Evolutionary conservation across 2,797 vertebrate genomes (phyloP), one percentile per base, ranked within the genome.

Genomic region (Neomorphus geoffroyi): DNA sequence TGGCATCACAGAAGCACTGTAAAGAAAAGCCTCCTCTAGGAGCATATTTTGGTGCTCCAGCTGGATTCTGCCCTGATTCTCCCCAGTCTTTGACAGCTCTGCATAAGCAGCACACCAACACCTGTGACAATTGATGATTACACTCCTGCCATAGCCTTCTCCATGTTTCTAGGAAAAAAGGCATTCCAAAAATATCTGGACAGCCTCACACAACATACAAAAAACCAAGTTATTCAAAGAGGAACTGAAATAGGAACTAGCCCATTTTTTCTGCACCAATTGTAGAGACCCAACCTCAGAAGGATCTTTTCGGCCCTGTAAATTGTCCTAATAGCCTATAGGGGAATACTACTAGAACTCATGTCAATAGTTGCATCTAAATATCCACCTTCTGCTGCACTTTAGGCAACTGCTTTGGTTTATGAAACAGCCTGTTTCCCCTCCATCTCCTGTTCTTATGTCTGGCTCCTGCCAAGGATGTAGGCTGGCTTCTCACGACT

Each of bases 211-310:
- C 8, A 80, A 83, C 18, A 48, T 2, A 51, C 0, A 4, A 62
- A 24, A 82, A 15, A 51, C 60, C 12, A 88, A 64, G 7, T 2
- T 18, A 37, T 15, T 37, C 22, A 74, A 64, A 85, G 17, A 73
- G 30, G 22, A 86, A 73, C 0, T 51, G 45, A 58, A 82, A 48
- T 22, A 70, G 48, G 16, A 86, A 23, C 12, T 16, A 84, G 24
- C 10, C 26, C 16, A 8, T 73, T 73, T 69, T 24, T 7, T 75
- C 46, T 37, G 6, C 2, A 0, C 8, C 33, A 27, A 0, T 30
- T 14, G 33, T 30, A 57, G 17, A 71, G 12, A 73, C 4, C 15
- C 33, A 48, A 64, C 12, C 39, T 60, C 35, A 54, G 15, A 73
- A 53, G 6, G 10, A 56, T 48, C 51, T 41, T 48, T 53, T 41